These are phyloP conservation scores for Brotogeris chrysoptera DNA, from an alignment of 2,797 vertebrate genomes.

Conservation along the genomic window DNA sequence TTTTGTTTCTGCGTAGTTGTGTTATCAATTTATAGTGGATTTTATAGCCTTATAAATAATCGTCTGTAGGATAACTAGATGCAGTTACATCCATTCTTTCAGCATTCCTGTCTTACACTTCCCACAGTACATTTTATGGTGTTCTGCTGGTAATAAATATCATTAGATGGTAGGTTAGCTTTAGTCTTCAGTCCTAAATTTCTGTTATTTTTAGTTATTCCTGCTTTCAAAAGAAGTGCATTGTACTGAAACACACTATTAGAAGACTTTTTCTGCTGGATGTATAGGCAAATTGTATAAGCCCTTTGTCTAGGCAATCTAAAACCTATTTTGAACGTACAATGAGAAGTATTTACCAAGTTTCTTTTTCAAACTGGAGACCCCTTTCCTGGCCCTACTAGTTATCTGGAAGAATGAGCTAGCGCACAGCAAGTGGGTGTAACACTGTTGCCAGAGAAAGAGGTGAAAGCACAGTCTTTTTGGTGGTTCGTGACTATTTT, in stretches of 20 bases:
- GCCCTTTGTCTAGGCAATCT: constrained; percentile 47
- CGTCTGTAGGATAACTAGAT: background rate
- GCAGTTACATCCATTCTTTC: background rate
- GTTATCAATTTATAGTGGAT: background rate
- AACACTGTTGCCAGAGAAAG: constrained; percentile 25
- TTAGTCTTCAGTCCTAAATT: background rate
- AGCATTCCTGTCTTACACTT: background rate
- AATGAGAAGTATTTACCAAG: constrained; percentile 45
- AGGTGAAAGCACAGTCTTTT: constrained; percentile 33
- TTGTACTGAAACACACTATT: constrained; percentile 11
- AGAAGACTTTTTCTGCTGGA: constrained; percentile 20
- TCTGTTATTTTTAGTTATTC: constrained; percentile 37
- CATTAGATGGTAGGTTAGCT: background rate
- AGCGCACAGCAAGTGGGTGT: constrained; percentile 5
- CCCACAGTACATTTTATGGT: background rate
- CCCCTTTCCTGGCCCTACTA: background rate
- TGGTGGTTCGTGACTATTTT: constrained; percentile 42
- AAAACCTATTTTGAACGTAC: constrained; percentile 22
- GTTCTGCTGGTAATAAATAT: background rate
- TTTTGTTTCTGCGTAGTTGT: background rate
- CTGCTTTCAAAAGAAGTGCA: background rate
- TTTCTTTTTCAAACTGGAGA: constrained; percentile 26
- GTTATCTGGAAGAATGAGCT: constrained; percentile 25
- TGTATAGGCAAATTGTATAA: background rate
- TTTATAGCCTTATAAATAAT: background rate